Base-by-base conservation (phyloP, 2,888 invertebrate genomes). In the Hymenopus coronatus region DNA sequence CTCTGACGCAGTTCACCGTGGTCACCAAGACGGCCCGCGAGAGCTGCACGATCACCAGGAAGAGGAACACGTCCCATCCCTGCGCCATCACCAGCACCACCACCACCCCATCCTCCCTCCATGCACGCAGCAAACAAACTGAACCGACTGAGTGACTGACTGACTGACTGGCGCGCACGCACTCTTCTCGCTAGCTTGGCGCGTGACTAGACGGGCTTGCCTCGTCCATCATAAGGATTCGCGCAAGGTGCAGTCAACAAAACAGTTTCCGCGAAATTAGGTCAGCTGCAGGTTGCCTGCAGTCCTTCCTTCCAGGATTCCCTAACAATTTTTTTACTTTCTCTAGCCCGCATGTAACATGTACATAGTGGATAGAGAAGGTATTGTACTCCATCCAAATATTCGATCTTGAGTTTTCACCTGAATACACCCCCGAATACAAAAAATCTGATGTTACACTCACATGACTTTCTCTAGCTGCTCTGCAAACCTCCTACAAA, bases 1-100 rank as follows among this genome's bases (percentile, higher is more conserved):
- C 54, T 20, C 54, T 70, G 54, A 70, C 25, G 54, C 54, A 70
- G 54, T 70, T 70, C 54, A 70, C 54, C 54, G 54, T 70, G 25
- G 54, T 70, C 25, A 70, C 54, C 82, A 40, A n/a, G 82, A 12
- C 28, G 28, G n/a, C 9, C 27, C 27, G 9, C 28, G 15, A 30
- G 70, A 15, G 28, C 25, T 28, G 25, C 86, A 81, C 28, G 25
- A 28, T n/a, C 86, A 33, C 82, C 20, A 84, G 84, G 84, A 87
- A 40, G 81, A 87, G 33, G 82, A 87, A n/a, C n/a, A 87, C 82
- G 82, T 33, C n/a, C 87, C 30, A 87, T 82, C 87, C 81, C 82
- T 82, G 87, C 82, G 87, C 87, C 87, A 87, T 87, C 87, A 82
- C 87, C 82, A 82, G 28, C 30, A 15, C 25, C 28, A 86, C 70